Base-by-base conservation (phyloP, 2,797 vertebrate species). In the Avahi laniger region DNA sequence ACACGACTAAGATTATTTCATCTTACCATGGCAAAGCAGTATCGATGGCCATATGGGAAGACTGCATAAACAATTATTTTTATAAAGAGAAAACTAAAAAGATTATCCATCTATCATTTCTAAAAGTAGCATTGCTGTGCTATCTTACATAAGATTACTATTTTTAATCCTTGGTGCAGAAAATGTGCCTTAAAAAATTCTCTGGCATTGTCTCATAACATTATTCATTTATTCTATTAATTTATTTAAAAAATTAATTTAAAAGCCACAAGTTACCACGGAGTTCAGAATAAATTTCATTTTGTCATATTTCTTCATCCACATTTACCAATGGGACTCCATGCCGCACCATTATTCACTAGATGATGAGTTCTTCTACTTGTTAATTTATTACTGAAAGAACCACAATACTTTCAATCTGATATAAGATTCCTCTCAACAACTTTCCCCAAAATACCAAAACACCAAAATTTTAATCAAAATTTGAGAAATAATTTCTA, bases 401-500 rank as follows among this genome's bases (percentile, higher is more conserved):
- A 95, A 96, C 30, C 89, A 67, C 69, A 89, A 82, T 89, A 73
- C 96, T 73, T 93, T 93, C 96, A 95, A 97, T 95, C 95, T 96
- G 94, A 82, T 93, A 33, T 84, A 96, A 97, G 92, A 96, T 96
- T 96, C 96, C 89, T 90, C 82, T 96, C 73, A 97, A 92, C 0
- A 26, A 88, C 38, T 98, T 97, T 97, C 96, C 93, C 87, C 93
- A 97, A 97, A 96, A 95, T 94, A 97, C 30, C 43, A 87, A 95
- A 95, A 94, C 50, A 65, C 85, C 89, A 94, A 95, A 72, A 81
- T 93, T 95, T 97, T 95, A 96, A 89, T 96, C 69, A 96, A 95
- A 98, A 95, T 97, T 97, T 95, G 82, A 97, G 94, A 97, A 95
- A 98, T 72, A 96, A 54, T 96, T 89, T 95, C 41, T 89, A 83